Conservation (phyloP, 2,888 invertebrate species). For the Branchipolynoe longqiensis region DNA sequence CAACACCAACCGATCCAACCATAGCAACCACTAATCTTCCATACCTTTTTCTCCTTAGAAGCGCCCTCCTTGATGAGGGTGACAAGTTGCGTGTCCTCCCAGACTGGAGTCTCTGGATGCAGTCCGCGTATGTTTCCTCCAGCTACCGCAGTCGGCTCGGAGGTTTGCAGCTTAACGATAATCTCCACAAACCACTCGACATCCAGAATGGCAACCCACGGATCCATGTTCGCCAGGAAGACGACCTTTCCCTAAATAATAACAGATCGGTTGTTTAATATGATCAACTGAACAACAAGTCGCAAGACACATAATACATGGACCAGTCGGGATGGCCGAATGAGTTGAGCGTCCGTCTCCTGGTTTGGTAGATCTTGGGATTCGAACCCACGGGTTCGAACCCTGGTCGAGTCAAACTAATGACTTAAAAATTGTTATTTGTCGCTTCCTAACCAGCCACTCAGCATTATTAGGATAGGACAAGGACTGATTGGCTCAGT, state of each 20-base stretch:
- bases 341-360: too few relatives aligned
- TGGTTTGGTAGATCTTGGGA: too few relatives aligned
- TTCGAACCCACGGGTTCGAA: too few relatives aligned
- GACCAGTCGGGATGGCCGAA: too few relatives aligned
- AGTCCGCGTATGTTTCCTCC: background rate
- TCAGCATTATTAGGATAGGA: too few relatives aligned
- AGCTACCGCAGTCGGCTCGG: background rate
- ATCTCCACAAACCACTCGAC: background rate
- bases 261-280: background rate
- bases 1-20: background rate
- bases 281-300: background rate
- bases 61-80: background rate
- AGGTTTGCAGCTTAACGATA: background rate
- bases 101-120: background rate
- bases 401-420: too few relatives aligned
- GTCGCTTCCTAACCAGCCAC: too few relatives aligned
- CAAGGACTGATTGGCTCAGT: too few relatives aligned
- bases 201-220: constrained; percentile 14
- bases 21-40: background rate
- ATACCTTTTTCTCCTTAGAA: background rate
- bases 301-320: background rate
- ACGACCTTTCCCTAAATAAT: background rate
- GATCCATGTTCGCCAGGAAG: background rate
- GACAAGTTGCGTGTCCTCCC: background rate
- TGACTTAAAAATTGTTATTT: too few relatives aligned